Conservation (phyloP, 2,888 invertebrate species). For the Elmis aenea region DNA sequence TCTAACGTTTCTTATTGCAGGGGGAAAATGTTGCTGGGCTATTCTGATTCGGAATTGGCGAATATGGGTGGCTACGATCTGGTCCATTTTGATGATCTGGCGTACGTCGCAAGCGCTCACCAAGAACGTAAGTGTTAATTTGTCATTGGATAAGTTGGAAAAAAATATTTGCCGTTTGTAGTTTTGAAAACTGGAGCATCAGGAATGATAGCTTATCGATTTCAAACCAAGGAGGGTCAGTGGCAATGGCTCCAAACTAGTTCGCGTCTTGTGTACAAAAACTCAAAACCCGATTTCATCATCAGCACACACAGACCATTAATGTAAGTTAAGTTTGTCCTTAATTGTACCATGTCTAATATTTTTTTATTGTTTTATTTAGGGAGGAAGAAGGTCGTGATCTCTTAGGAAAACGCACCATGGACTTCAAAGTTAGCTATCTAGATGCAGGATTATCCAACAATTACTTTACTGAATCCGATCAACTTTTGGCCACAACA, state of each 20-base stretch:
- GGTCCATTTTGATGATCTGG: slow-evolving; percentile 95
- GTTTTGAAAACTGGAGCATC: slow-evolving; percentile 98
- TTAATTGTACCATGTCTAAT: not conserved
- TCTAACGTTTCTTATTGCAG: slow-evolving; percentile 48
- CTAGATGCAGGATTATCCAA: slow-evolving; percentile 90
- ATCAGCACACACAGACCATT: slow-evolving; percentile 97
- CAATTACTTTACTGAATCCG: slow-evolving; percentile 83
- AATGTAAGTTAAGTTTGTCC: slow-evolving; percentile 75
- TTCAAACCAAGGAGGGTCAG: slow-evolving; percentile 88
- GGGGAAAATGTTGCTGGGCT: slow-evolving; percentile 92
- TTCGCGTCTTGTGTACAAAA: slow-evolving; percentile 96
- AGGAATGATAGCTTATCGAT: slow-evolving; percentile 97
- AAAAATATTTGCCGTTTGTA: slow-evolving; percentile 49
- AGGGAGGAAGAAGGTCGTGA: slow-evolving; percentile 99
- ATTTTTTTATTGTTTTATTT: slow-evolving; percentile 21
- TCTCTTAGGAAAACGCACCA: slow-evolving; percentile 92
- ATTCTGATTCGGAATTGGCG: slow-evolving; percentile 84
- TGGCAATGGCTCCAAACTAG: slow-evolving; percentile 99
- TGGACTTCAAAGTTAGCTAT: slow-evolving; percentile 99
- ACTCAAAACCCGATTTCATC: slow-evolving; percentile 98
- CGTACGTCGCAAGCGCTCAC: slow-evolving; percentile 97
- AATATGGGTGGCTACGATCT: slow-evolving; percentile 96
- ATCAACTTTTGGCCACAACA: slow-evolving; percentile 63
- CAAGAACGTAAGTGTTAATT: slow-evolving; percentile 98
- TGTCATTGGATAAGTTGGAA: too few relatives aligned